Conservation (phyloP, 2,113 vertebrate genomes). For the Saiga tatarica region DNA sequence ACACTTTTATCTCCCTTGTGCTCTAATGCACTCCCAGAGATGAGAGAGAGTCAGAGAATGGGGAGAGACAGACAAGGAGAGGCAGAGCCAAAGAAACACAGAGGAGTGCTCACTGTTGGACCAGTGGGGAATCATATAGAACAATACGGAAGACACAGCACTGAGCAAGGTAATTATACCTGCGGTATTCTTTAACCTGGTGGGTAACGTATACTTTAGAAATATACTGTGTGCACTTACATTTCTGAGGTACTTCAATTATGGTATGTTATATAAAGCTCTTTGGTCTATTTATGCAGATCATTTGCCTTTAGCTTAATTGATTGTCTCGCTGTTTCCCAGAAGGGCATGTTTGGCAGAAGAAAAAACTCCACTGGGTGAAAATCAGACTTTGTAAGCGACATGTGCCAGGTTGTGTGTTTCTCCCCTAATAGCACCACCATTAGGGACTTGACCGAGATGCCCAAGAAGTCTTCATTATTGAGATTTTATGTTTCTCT, state of each 20-base stretch:
- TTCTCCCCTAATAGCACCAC: slow-evolving; percentile 33
- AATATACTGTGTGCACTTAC: not conserved
- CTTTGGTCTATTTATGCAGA: not conserved
- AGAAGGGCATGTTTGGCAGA: not conserved
- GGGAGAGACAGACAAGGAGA: not conserved
- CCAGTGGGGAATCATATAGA: not conserved
- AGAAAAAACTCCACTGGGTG: not conserved
- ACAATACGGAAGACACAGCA: not conserved
- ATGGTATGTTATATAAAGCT: not conserved
- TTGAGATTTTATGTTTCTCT: slow-evolving; percentile 63
- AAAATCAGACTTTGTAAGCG: not conserved
- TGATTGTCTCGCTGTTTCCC: not conserved
- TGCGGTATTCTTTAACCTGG: not conserved
- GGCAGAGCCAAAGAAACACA: not conserved
- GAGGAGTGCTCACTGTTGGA: not conserved
- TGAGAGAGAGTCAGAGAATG: not conserved
- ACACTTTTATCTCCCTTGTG: not conserved
- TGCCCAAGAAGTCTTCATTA: slow-evolving; percentile 61
- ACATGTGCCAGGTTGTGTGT: slow-evolving; percentile 39
- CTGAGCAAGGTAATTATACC: not conserved
- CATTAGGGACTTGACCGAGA: slow-evolving; percentile 60
- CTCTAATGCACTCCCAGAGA: not conserved
- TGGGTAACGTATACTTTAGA: not conserved
- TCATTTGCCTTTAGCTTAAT: not conserved
- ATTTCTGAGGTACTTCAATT: not conserved